Percentiles rank a stretch among this genome's conserved stretches.
Conservation (phyloP, 2,113 vertebrate genomes). For the Chloroceryle aenea region DNA sequence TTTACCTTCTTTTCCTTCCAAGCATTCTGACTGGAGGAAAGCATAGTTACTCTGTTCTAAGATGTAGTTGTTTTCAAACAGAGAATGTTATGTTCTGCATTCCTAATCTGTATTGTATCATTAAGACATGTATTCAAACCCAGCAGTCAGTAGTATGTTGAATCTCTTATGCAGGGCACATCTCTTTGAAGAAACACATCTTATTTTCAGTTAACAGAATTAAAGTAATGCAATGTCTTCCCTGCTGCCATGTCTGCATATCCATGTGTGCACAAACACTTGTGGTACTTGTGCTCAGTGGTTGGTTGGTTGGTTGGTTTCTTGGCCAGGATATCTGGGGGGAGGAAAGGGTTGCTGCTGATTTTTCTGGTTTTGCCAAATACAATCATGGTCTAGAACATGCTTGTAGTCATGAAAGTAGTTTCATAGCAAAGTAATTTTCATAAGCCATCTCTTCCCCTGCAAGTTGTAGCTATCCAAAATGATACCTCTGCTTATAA, state of each 20-base stretch:
- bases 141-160: background rate
- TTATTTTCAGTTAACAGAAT: background rate
- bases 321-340: background rate
- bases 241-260: rapidly evolving
- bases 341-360: background rate
- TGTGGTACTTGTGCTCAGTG: background rate
- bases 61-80: background rate
- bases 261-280: background rate
- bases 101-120: background rate
- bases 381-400: background rate
- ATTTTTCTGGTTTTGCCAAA: background rate
- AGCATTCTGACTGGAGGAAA: background rate
- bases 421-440: background rate
- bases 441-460: background rate
- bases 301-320: background rate
- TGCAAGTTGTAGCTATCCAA: background rate
- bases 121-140: background rate
- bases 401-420: background rate
- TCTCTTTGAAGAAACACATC: background rate
- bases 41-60: background rate
- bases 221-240: background rate
- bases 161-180: background rate
- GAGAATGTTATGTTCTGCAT: background rate
- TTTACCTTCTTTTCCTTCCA: background rate
- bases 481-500: background rate